These are phyloP conservation scores for Dioctria linearis DNA, from an alignment of 2,888 invertebrate genomes.

Conservation along the genomic window DNA sequence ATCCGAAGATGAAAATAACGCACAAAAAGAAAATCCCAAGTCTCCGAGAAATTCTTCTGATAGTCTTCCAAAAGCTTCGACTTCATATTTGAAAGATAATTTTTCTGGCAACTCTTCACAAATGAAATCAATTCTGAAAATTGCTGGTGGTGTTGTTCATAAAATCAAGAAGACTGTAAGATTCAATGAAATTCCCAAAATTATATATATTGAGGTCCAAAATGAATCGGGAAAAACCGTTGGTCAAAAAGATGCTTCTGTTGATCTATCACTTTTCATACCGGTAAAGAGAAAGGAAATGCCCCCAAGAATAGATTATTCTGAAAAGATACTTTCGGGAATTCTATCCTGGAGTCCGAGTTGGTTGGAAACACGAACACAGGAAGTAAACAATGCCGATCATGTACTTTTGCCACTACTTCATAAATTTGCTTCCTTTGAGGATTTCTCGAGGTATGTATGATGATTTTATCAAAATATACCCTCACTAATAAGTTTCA, in stretches of 20 bases:
- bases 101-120: not conserved
- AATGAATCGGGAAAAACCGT: slow-evolving; percentile 50
- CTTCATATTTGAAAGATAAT: not conserved
- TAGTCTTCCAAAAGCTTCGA: not conserved
- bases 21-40: not conserved
- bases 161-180: slow-evolving; percentile 62
- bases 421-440: slow-evolving; percentile 73
- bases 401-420: slow-evolving; percentile 73
- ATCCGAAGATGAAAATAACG: not conserved
- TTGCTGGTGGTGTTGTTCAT: not conserved
- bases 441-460: slow-evolving; percentile 75
- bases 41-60: too few species aligned
- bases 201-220: slow-evolving; percentile 62
- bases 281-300: not conserved
- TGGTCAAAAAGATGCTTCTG: slow-evolving; percentile 58
- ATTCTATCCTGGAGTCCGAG: slow-evolving; percentile 78
- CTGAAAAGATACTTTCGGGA: slow-evolving; percentile 73
- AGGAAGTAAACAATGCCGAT: slow-evolving; percentile 70
- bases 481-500: not conserved
- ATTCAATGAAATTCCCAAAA: slow-evolving; percentile 62
- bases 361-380: slow-evolving; percentile 77
- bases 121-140: slow-evolving; percentile 44
- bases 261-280: slow-evolving; percentile 11
- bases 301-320: slow-evolving; percentile 60
- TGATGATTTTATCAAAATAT: not conserved